Evolutionary conservation across 2,888 invertebrate genomes (phyloP), one percentile per base, ranked within the genome.

Genomic region (Abscondita cerata): DNA sequence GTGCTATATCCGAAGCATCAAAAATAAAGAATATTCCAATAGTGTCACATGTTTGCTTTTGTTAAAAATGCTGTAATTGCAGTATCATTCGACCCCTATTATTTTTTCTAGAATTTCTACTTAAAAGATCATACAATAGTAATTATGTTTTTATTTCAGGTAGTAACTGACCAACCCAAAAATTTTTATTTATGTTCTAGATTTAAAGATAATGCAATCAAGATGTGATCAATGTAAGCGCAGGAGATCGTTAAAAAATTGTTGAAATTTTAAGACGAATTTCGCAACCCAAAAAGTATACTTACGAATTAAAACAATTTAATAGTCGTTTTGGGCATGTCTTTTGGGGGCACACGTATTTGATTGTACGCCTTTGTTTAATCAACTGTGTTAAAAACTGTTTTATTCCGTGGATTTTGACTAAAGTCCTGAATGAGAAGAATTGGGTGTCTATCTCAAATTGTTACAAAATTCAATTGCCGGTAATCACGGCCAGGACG

Each of bases 1-100:
- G 72, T 1, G 79, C 74, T 0, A 34, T 58, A 38, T 79, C 76
- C 0, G 80, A 81, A 1, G 80, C 80, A 56, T 81, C 79, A 0
- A 73, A 73, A 0, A 70, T 61, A 0, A 80, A 13, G 16, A 2
- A 41, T 41, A 1, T 1, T 57, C 55, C 0, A 68, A 53, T 1
- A 64, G 18, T 6, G 68, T 47, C 6, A 70, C 68, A 1, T 64
- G 16, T 53, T 48, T 6, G 57, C 40, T n/a, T 61, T 52, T 0
- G 41, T 1, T 18, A 8, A 44, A 44, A 9, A 11, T 9, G 44
- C 11, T 61, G 62, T 68, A 66, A 70, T 31, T 47, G 6, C 1
- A 78, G 31, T 0, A 13, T 38, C 40, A 38, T 12, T 1, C 73
- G 64, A 0, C 1, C 8, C 18, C 3, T 4, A 19, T 19, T 19